A percentile compares a stretch with the other conserved stretches of the same genome.
Evolutionary conservation across 2,113 vertebrate species (phyloP).

Genomic region (Uria lomvia): DNA sequence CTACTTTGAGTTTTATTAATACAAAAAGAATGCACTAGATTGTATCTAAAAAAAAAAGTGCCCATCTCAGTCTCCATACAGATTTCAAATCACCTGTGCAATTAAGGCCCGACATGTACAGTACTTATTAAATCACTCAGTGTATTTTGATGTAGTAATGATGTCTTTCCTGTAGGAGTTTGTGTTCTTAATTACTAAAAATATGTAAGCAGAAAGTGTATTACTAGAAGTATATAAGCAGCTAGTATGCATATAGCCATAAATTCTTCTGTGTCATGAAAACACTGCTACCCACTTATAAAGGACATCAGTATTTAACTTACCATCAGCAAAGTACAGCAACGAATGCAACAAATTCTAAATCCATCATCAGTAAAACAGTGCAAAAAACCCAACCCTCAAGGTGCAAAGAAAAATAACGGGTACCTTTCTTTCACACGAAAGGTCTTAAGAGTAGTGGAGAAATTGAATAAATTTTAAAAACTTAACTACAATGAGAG

Average conservation of each 20-base stretch:
- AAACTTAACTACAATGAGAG: neutral
- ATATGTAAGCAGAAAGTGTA: neutral
- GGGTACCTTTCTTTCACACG: neutral
- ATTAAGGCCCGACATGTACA: neutral
- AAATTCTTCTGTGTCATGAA: neutral
- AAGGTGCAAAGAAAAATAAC: neutral
- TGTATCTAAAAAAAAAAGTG: neutral
- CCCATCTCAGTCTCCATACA: neutral
- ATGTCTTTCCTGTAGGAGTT: neutral
- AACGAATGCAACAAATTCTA: neutral
- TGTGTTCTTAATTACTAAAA: neutral
- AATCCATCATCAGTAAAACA: neutral
- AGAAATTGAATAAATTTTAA: neutral
- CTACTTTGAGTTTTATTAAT: neutral
- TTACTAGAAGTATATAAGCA: neutral
- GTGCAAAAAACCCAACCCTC: neutral
- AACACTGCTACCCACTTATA: neutral
- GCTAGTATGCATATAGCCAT: neutral
- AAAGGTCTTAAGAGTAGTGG: neutral
- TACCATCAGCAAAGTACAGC: neutral
- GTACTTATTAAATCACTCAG: neutral
- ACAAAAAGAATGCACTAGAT: neutral
- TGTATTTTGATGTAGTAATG: neutral
- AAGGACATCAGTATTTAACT: neutral
- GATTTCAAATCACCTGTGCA: neutral